Percentiles rank a stretch among this genome's conserved stretches.
Conservation (phyloP, 2,797 vertebrate genomes). For the Anableps anableps region DNA sequence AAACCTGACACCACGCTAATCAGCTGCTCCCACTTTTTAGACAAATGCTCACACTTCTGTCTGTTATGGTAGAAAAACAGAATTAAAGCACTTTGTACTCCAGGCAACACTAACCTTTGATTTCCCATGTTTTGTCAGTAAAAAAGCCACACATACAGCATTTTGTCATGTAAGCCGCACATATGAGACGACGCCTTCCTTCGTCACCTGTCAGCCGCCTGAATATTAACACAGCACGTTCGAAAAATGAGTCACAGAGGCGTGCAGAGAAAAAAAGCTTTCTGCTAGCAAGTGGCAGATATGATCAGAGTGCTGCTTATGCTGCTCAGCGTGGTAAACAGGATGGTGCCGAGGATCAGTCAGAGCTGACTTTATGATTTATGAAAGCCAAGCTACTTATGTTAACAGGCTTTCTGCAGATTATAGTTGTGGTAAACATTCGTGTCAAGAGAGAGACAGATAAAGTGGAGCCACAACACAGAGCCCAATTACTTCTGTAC, state of each 20-base stretch:
- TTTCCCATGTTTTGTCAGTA: conserved; percentile 59
- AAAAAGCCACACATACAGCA: conserved; percentile 50
- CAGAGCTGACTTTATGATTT: conserved; percentile 83
- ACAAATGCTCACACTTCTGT: conserved; percentile 50
- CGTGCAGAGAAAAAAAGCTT: conserved; percentile 65
- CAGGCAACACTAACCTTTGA: conserved; percentile 67
- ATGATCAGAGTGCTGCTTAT: conserved; percentile 78
- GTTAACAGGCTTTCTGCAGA: conserved; percentile 89
- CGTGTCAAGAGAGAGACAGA: conserved; percentile 80
- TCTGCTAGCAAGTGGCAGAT: conserved; percentile 71
- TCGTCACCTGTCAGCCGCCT: conserved; percentile 71
- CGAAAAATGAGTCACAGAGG: conserved; percentile 69
- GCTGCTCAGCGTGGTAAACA: conserved; percentile 80
- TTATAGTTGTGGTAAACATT: conserved; percentile 87
- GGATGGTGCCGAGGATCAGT: conserved; percentile 80
- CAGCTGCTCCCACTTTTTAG: conserved; percentile 45
- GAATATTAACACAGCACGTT: conserved; percentile 80
- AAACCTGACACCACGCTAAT: conserved; percentile 33
- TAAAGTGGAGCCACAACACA: conserved; percentile 72
- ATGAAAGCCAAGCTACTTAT: conserved; percentile 87
- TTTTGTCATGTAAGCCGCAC: conserved; percentile 64
- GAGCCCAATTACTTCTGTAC: conserved; percentile 73
- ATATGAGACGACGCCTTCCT: conserved; percentile 63
- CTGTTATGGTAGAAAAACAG: conserved; percentile 51
- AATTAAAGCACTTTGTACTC: conserved; percentile 60